Percentiles rank a stretch among this genome's conserved stretches.
phyloP scores from a whole-genome alignment of 37 sponge, comb jelly and placozoan species.

The Chondrosia reniformis region DNA sequence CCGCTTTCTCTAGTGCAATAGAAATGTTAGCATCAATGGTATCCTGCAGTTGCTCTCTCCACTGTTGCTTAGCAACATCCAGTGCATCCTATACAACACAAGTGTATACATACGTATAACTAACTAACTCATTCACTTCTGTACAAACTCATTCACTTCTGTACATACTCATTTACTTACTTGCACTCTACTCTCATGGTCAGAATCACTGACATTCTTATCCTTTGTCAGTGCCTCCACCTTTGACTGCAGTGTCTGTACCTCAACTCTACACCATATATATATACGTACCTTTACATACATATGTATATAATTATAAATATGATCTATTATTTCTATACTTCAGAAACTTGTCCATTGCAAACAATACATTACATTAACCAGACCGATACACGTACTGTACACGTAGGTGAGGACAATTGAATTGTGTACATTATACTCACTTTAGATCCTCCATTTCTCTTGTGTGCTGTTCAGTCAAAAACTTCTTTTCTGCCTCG shows the following conservation, averaged over 20 bases:
- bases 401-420: neutral
- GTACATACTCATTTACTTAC: neutral
- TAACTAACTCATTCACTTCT: neutral
- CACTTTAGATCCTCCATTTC: conserved; percentile 24
- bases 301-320: too few relatives aligned
- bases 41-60: neutral
- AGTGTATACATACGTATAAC: neutral
- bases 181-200: too few relatives aligned
- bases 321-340: too few relatives aligned
- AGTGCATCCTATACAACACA: neutral
- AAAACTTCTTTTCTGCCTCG: conserved; percentile 29
- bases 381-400: neutral
- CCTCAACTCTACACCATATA: too few relatives aligned
- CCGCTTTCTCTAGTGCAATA: neutral
- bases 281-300: too few relatives aligned
- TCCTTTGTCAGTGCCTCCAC: too few relatives aligned
- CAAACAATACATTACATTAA: too few relatives aligned
- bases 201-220: too few relatives aligned
- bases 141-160: neutral
- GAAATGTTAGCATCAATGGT: neutral
- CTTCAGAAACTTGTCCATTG: too few relatives aligned
- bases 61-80: neutral
- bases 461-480: neutral
- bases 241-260: too few relatives aligned
- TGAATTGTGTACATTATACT: neutral